A percentile compares a stretch with the other conserved stretches of the same genome.
Conservation (phyloP, 2,888 invertebrate species). For the Tromatobia lineatoria region DNA sequence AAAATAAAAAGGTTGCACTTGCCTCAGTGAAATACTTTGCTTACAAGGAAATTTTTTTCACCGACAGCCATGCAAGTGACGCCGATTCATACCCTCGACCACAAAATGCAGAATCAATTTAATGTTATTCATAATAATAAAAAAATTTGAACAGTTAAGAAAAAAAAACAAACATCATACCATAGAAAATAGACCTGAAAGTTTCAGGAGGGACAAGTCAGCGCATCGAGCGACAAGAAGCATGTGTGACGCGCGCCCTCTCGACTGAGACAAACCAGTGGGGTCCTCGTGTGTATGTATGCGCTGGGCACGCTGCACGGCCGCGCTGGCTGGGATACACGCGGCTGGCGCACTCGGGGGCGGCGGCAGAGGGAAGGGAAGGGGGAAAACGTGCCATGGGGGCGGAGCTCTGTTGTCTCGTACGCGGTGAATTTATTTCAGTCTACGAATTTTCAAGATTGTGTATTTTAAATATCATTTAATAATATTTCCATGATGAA, state of each 20-base stretch:
- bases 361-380: slow-evolving; percentile 83
- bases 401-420: slow-evolving; percentile 81
- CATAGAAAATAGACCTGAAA: neutral
- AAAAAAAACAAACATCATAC: neutral
- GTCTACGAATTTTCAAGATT: slow-evolving; percentile 32
- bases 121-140: slow-evolving; percentile 70
- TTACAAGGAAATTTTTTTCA: slow-evolving; percentile 72
- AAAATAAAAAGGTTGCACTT: slow-evolving; percentile 54
- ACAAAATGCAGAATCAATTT: slow-evolving; percentile 80
- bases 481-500: neutral
- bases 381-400: slow-evolving; percentile 81
- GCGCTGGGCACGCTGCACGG: slow-evolving; percentile 74
- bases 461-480: slow-evolving; percentile 17
- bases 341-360: slow-evolving; percentile 66
- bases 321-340: slow-evolving; percentile 70
- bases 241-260: slow-evolving; percentile 81
- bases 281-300: slow-evolving; percentile 53
- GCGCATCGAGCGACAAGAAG: slow-evolving; percentile 78
- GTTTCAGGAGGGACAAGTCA: slow-evolving; percentile 67
- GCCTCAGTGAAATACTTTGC: slow-evolving; percentile 29
- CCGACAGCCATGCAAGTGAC: slow-evolving; percentile 77
- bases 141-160: neutral
- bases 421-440: slow-evolving; percentile 60
- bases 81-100: slow-evolving; percentile 76
- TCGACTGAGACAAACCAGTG: slow-evolving; percentile 77